A percentile compares a stretch with the other conserved stretches of the same genome.
Conservation (phyloP, 2,888 invertebrate genomes). For the Celastrina argiolus region DNA sequence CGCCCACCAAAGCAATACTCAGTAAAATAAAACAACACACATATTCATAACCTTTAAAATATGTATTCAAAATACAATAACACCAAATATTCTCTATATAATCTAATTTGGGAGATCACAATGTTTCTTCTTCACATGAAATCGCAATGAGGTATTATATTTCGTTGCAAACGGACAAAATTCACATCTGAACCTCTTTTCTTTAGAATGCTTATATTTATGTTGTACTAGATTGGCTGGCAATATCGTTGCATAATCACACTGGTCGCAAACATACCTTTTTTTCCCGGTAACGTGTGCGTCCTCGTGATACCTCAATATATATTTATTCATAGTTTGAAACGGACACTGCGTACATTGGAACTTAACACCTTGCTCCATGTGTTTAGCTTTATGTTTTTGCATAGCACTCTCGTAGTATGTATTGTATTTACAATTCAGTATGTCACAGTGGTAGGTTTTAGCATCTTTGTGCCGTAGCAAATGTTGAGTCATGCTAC, state of each 20-base stretch:
- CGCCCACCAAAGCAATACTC: no score
- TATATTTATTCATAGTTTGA: conserved; percentile 69
- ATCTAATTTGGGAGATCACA: conserved; percentile 67
- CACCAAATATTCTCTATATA: conserved; percentile 50
- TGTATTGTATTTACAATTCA: conserved; percentile 59
- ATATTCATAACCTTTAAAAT: conserved; percentile 32
- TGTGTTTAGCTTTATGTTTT: conserved; percentile 59
- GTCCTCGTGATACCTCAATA: conserved; percentile 64
- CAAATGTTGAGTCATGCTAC: conserved; percentile 64
- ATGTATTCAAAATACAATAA: conserved; percentile 40
- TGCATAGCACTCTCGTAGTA: conserved; percentile 63
- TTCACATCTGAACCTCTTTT: conserved; percentile 68
- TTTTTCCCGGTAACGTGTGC: conserved; percentile 65
- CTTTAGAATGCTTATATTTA: conserved; percentile 66
- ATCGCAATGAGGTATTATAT: conserved; percentile 67
- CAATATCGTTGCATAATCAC: conserved; percentile 64
- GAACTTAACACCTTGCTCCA: conserved; percentile 56
- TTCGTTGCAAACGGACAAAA: conserved; percentile 69
- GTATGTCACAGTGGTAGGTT: conserved; percentile 54
- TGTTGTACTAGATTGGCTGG: conserved; percentile 69
- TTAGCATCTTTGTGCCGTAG: conserved; percentile 61
- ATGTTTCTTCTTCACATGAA: conserved; percentile 70
- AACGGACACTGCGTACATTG: conserved; percentile 65
- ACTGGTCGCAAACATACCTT: conserved; percentile 59
- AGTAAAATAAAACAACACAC: neutral